Evolutionary conservation across 2,888 invertebrate species (phyloP), one percentile per base, ranked within the genome.

Genomic region (Balanococcus diminutus): DNA sequence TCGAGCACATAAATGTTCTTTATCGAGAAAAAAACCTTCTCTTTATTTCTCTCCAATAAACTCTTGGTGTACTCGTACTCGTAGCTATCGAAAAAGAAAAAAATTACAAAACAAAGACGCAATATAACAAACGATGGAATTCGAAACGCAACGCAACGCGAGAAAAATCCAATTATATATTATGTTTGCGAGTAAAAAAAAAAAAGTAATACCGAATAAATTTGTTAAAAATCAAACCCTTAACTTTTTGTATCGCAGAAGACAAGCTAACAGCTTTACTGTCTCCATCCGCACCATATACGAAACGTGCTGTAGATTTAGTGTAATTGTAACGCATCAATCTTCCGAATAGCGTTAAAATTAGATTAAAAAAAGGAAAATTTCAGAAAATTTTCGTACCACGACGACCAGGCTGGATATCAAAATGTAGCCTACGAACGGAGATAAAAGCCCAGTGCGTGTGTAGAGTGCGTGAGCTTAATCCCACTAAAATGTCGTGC

Each of bases 1-100:
- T 56, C 56, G 56, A 56, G 56, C 56, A 56, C 56, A 56, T 56
- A 56, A 56, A 56, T 56, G 56, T 56, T 56, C 56, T 56, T 56
- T 22, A 56, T 46, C 56, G 22, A 56, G 3, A 11, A n/a, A n/a
- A 56, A 56, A 22, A 9, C 56, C 56, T 8, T 11, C 56, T 56
- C 8, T 46, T n/a, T 46, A n/a, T 46, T 14, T 46, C n/a, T 46
- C 46, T 46, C 46, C 46, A 46, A 46, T 46, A 46, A 46, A 46
- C 46, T 4, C 46, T 5, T 1, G 46, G 46, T 46, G 46, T 14
- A 14, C 4, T n/a, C n/a, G n/a, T n/a, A n/a, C 36, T 36, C 36
- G 0, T 56, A 56, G 8, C 6, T 56, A 56, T 22, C 56, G 56
- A 56, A 56, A 56, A 51, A 3, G n/a, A 56, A 22, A 56, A 56